Base-by-base conservation (phyloP, 2,113 vertebrate genomes). In the Peromyscus maniculatus region DNA sequence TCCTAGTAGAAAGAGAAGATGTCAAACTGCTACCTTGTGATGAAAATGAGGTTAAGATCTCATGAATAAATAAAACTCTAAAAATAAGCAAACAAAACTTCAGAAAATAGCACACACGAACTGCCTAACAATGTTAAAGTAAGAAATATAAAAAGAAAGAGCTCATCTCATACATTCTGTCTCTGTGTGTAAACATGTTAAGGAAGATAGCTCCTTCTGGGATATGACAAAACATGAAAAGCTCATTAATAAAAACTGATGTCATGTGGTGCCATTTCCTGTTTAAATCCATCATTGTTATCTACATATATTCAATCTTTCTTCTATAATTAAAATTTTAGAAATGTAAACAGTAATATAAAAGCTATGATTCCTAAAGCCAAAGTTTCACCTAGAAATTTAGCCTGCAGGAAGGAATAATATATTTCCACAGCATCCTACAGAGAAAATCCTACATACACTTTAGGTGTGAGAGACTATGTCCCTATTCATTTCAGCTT, bases 401-500 rank as follows among this genome's bases (percentile, higher is more conserved):
- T 11, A 71, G 3, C 33, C 55, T 90, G 79, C 3, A 74, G n/a
- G 22, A 75, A 87, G 69, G 71, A 82, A 87, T 69, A 9, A 31
- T 21, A 3, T 83, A 72, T 91, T 87, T 79, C 12, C 31, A 52
- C 52, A 52, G 75, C 79, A 12, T 93, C 94, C 31, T 66, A 55
- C 77, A 88, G 33, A 75, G 75, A 88, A 93, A 93, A 95, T 55
- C 26, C 36, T 90, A 10, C 64, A 66, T 69, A 46, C 10, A 43
- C 6, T 39, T 43, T 74, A 88, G 10, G 36, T 80, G 5, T 49
- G 74, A n/a, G 4, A 95, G 39, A 97, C 57, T 71, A 31, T 55
- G n/a, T 15, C 36, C 39, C 19, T 79, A 77, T 59, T 49, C 80
- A 55, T 82, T 96, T 93, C 77, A 95, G 49, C 28, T 84, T 90